Evolutionary conservation across 2,113 vertebrate genomes (phyloP), one percentile per base, ranked within the genome.

Genomic region (Glaucomys volans): DNA sequence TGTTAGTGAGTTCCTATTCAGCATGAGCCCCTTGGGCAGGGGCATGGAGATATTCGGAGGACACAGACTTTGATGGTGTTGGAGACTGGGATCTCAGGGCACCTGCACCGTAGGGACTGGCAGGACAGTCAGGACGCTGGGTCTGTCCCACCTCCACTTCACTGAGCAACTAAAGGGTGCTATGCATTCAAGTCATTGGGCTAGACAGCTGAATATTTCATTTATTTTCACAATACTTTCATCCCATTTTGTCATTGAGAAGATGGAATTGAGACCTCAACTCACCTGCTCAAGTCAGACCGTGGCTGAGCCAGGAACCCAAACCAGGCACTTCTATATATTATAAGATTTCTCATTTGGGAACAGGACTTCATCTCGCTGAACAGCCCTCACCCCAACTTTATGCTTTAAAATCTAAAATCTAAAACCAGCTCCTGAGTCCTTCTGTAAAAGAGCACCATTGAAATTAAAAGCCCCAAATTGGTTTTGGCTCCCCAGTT

Each of bases 21-120:
- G 1, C 10, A 4, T 35, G 1, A 2, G 20, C 2, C 52, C 57
- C 30, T 42, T 1, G 10, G 24, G 28, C 30, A 32, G 52, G 52
- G 59, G n/a, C 24, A 18, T 14, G 4, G 14, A 71, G 4, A 30
- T 32, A 18, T 35, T 47, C 5, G 40, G 13, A 11, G 14, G 47
- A 32, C 12, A 2, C 47, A n/a, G 71, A 67, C 10, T 26, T 17
- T 67, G 22, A 0, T 0, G 2, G 32, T 14, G 22, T 13, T 0
- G 0, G 24, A 57, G 8, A 30, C 8, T 24, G 22, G 57, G 18
- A 13, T 44, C 59, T 79, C 24, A 5, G 24, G 37, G n/a, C 14
- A 54, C 42, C 20, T 1, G 13, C 22, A 13, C 1, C 77, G 26
- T 18, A 8, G 24, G 47, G 5, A 2, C 3, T 57, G 8, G 16